Evolutionary conservation across 37 sponge, comb jelly and placozoan species (phyloP).

Genomic region (Haliclona indistincta): DNA sequence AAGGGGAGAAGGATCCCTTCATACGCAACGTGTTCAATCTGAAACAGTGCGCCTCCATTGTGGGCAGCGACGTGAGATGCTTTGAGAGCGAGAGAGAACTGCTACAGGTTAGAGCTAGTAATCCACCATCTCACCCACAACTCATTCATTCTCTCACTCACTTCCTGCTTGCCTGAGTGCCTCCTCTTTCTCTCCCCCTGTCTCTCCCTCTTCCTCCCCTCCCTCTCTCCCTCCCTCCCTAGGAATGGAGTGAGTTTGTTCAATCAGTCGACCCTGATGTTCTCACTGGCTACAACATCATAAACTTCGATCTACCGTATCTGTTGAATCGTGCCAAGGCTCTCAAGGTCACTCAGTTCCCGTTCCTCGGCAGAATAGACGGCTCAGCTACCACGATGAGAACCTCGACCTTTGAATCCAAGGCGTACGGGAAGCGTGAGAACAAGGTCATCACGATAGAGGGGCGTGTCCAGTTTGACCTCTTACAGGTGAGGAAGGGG

Average conservation of each 20-base stretch:
- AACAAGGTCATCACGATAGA: slow-evolving; percentile 93
- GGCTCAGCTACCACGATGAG: slow-evolving; percentile 71
- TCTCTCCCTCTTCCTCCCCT: not conserved
- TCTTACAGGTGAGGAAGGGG: slow-evolving; percentile 77
- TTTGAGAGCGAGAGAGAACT: slow-evolving; percentile 68
- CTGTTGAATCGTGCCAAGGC: slow-evolving; percentile 89
- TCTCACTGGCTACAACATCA: slow-evolving; percentile 97
- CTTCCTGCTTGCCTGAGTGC: slow-evolving; percentile 38
- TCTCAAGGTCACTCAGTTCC: slow-evolving; percentile 70
- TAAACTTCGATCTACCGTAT: slow-evolving; percentile 97
- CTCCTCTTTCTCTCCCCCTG: slow-evolving; percentile 55
- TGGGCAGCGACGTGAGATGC: slow-evolving; percentile 84
- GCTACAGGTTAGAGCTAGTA: slow-evolving; percentile 53
- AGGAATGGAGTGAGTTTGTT: slow-evolving; percentile 87
- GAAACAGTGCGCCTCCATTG: slow-evolving; percentile 78
- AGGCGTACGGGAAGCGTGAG: slow-evolving; percentile 95
- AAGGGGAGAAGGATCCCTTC: slow-evolving; percentile 90
- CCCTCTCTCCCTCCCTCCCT: not conserved
- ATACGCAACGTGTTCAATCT: slow-evolving; percentile 89
- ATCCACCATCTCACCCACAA: not conserved
- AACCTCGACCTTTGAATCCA: slow-evolving; percentile 90
- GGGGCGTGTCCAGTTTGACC: slow-evolving; percentile 95
- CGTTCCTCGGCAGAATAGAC: slow-evolving; percentile 79
- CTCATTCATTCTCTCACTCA: not conserved
- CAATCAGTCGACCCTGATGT: slow-evolving; percentile 94